Evolutionary conservation across 1,140 invertebrate species (phyloP).

Genomic region (Ctenoplectra terminalis): DNA sequence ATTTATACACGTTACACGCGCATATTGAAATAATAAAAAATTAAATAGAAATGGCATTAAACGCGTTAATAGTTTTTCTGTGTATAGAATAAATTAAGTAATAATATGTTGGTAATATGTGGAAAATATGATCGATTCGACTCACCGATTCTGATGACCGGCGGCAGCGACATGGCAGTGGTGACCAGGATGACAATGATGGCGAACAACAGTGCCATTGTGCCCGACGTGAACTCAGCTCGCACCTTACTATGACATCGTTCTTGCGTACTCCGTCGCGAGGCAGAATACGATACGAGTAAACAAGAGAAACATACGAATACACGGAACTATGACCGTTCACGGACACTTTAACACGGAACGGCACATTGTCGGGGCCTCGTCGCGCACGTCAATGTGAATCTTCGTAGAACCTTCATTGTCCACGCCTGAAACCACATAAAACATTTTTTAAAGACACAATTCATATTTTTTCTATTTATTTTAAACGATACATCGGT

Average conservation of each 20-base stretch:
- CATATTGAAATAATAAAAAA: too few species aligned
- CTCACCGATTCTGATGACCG: conserved; percentile 88
- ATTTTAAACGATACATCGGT: neutral
- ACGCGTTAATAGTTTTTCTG: too few species aligned
- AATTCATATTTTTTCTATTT: neutral
- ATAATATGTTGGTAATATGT: neutral
- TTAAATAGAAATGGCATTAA: too few species aligned
- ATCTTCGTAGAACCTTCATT: conserved; percentile 45
- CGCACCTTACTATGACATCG: conserved; percentile 78
- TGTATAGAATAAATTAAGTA: too few species aligned
- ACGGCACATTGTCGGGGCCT: conserved; percentile 56
- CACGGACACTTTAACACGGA: conserved; percentile 74
- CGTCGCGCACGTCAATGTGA: conserved; percentile 47
- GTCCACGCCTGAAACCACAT: conserved; percentile 51
- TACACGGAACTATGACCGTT: conserved; percentile 58
- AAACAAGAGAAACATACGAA: conserved; percentile 52
- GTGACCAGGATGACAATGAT: conserved; percentile 81
- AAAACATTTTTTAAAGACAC: neutral
- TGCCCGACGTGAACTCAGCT: conserved; percentile 74
- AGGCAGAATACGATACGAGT: conserved; percentile 55
- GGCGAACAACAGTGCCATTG: conserved; percentile 81
- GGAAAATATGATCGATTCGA: conserved; percentile 18
- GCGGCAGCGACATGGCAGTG: conserved; percentile 84
- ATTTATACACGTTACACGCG: too few species aligned
- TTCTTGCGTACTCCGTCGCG: conserved; percentile 67